Conservation (phyloP, 2,797 vertebrate species). For the Nyctibius grandis region DNA sequence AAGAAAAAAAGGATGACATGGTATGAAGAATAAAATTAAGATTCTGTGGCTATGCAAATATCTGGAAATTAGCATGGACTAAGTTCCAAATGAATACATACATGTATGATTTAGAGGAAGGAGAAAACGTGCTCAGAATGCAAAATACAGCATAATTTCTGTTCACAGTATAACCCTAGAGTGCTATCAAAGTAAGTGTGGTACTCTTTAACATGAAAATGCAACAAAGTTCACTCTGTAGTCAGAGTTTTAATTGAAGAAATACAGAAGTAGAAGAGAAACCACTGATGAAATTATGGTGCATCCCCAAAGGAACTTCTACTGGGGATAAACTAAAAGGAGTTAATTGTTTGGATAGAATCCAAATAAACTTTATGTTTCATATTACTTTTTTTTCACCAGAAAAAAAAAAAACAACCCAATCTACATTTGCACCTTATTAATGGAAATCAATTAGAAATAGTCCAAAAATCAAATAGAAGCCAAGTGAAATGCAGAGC, state of each 20-base stretch:
- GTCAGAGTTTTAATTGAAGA: constrained; percentile 16
- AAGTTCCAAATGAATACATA: constrained; percentile 17
- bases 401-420: not conserved
- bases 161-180: not conserved
- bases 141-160: not conserved
- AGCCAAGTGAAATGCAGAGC: constrained; percentile 35
- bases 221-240: not conserved
- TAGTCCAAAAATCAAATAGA: constrained; percentile 50
- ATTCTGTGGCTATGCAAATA: not conserved
- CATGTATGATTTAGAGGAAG: not conserved
- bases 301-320: not conserved
- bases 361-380: constrained; percentile 28
- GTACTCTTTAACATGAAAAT: not conserved
- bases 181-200: not conserved
- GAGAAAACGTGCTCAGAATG: not conserved
- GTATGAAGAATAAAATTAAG: not conserved
- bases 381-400: not conserved
- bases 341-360: constrained; percentile 12
- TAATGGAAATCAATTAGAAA: constrained; percentile 67
- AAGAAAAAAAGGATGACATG: not conserved
- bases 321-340: not conserved
- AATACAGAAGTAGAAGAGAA: constrained; percentile 7
- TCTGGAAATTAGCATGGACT: not conserved
- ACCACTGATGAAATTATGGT: not conserved
- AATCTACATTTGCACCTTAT: constrained; percentile 19